A percentile compares a stretch with the other conserved stretches of the same genome.
Conservation (phyloP, 2,113 vertebrate genomes). For the Pseudopodoces humilis region DNA sequence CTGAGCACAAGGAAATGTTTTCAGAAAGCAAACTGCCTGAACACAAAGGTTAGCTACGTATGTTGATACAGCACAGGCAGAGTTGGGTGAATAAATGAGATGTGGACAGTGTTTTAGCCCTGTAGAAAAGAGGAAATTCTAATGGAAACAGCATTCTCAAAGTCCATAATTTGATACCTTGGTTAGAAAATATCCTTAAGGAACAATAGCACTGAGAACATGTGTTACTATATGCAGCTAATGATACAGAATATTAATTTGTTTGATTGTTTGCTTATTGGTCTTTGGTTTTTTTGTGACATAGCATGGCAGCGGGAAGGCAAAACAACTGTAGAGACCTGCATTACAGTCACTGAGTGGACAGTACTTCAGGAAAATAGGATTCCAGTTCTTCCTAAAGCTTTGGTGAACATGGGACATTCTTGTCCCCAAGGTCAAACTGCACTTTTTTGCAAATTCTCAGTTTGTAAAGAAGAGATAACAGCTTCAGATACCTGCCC, state of each 20-base stretch:
- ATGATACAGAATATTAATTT: neutral
- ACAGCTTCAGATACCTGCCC: neutral
- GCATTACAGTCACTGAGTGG: neutral
- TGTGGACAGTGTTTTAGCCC: neutral
- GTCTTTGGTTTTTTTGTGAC: neutral
- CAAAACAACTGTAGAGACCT: neutral
- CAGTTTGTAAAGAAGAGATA: neutral
- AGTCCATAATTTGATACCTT: neutral
- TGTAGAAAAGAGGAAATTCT: neutral
- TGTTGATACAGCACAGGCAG: neutral
- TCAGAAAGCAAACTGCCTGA: neutral
- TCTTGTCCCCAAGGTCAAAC: neutral
- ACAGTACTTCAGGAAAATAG: neutral
- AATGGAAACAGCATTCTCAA: neutral
- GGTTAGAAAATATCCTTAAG: neutral
- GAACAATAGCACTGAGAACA: neutral
- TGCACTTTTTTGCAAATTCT: neutral
- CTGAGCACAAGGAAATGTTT: neutral
- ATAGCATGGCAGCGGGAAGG: neutral
- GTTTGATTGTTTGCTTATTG: neutral
- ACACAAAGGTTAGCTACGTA: neutral
- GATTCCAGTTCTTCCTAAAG: neutral
- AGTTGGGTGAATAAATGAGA: neutral
- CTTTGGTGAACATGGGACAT: neutral
- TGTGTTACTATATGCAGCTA: neutral